A percentile compares a stretch with the other conserved stretches of the same genome.
Conservation (phyloP, 2,797 vertebrate genomes). For the Miichthys miiuy region DNA sequence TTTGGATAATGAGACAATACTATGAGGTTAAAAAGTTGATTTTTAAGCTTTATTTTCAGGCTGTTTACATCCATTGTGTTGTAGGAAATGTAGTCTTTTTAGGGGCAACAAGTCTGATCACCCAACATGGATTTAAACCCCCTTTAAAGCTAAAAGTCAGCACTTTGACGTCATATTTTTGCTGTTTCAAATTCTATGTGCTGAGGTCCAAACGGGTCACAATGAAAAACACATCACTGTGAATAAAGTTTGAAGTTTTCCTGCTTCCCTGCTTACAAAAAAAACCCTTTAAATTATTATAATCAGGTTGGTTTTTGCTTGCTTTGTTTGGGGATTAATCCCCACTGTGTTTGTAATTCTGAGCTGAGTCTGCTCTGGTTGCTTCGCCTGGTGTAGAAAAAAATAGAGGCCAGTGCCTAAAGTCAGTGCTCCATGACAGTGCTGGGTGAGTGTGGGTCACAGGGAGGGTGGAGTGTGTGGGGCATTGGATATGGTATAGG, state of each 20-base stretch:
- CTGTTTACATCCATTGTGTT: not conserved
- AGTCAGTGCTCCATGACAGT: constrained; percentile 48
- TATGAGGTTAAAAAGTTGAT: not conserved
- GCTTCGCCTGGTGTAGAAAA: constrained; percentile 26
- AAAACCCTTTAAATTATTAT: constrained; percentile 27
- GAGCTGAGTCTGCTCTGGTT: constrained; percentile 27
- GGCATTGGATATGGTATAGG: constrained; percentile 18
- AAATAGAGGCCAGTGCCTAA: constrained; percentile 52
- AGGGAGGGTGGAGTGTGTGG: constrained; percentile 11
- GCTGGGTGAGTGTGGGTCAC: constrained; percentile 58
- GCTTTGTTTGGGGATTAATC: constrained; percentile 45
- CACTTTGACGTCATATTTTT: not conserved
- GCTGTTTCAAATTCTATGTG: not conserved
- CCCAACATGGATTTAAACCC: not conserved
- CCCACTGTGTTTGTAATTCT: constrained; percentile 42
- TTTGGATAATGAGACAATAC: constrained; percentile 1
- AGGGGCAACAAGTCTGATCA: not conserved
- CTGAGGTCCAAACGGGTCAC: not conserved
- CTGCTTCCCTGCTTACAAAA: not conserved
- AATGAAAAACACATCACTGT: not conserved
- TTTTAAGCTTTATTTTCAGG: constrained; percentile 9
- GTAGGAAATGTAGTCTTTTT: not conserved
- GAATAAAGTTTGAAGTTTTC: not conserved
- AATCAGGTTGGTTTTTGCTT: constrained; percentile 37
- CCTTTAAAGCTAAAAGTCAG: not conserved